Evolutionary conservation across 2,888 invertebrate species (phyloP).

Genomic region (Trissoscelio sp.): DNA sequence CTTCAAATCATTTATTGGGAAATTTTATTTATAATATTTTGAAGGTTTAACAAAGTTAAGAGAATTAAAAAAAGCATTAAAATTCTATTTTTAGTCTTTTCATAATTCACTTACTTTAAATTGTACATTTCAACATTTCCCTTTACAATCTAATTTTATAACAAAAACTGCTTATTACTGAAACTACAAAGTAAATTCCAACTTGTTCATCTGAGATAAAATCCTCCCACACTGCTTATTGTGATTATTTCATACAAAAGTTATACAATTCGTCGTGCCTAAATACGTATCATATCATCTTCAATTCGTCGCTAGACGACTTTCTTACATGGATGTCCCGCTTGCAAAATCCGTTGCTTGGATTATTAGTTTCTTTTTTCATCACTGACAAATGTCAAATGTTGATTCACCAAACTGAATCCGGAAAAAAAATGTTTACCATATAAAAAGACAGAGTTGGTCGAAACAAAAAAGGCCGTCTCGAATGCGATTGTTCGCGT

Average conservation of each 20-base stretch:
- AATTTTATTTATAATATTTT: too few relatives aligned
- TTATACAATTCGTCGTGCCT: background rate
- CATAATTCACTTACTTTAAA: too few relatives aligned
- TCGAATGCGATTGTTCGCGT: background rate
- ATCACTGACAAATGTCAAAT: background rate
- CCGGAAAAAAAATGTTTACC: background rate
- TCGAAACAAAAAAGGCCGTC: background rate
- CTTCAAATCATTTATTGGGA: too few relatives aligned
- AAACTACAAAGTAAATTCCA: too few relatives aligned
- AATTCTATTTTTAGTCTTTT: too few relatives aligned
- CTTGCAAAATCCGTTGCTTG: background rate
- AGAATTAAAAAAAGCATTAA: too few relatives aligned
- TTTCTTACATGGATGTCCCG: background rate
- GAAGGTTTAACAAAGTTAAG: too few relatives aligned
- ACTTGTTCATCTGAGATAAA: too few relatives aligned
- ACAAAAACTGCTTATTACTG: too few relatives aligned
- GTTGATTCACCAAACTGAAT: background rate
- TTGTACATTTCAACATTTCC: too few relatives aligned
- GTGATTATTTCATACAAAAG: constrained; percentile 1
- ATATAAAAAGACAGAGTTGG: background rate
- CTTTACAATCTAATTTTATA: too few relatives aligned
- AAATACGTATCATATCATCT: background rate
- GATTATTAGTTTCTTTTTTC: background rate
- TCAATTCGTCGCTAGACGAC: background rate
- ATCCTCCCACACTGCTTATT: background rate